Evolutionary conservation across 2,113 vertebrate species (phyloP).

Genomic region (Ptilonorhynchus violaceus): DNA sequence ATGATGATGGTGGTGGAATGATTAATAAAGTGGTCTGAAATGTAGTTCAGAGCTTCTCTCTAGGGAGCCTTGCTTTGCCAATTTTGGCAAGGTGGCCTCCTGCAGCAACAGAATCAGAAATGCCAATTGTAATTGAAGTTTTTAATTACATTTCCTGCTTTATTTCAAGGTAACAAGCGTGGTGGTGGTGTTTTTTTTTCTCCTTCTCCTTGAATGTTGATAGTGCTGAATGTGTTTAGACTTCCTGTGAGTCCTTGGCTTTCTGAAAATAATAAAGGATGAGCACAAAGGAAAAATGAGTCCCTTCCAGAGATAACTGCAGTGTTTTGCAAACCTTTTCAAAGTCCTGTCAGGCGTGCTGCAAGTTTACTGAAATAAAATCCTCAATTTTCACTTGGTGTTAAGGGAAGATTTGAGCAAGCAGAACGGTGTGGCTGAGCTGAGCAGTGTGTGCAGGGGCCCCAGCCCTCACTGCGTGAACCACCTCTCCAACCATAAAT

Average conservation of each 20-base stretch:
- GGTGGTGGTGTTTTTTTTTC: not conserved
- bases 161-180: not conserved
- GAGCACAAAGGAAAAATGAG: not conserved
- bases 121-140: not conserved
- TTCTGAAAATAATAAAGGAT: not conserved
- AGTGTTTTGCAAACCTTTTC: not conserved
- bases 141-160: slow-evolving; percentile 33
- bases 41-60: not conserved
- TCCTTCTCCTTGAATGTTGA: not conserved
- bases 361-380: not conserved
- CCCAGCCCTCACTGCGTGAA: not conserved
- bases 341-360: not conserved
- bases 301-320: not conserved
- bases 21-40: slow-evolving; percentile 4
- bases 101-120: slow-evolving; percentile 8
- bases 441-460: not conserved
- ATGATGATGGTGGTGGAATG: not conserved
- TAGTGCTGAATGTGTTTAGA: not conserved
- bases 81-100: not conserved
- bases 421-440: not conserved
- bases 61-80: not conserved
- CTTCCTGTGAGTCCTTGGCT: not conserved
- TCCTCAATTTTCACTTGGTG: not conserved
- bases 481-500: not conserved
- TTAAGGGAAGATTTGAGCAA: not conserved